These are phyloP conservation scores for Phalacrocorax aristotelis DNA, from an alignment of 2,113 vertebrate genomes.

Conservation along the genomic window DNA sequence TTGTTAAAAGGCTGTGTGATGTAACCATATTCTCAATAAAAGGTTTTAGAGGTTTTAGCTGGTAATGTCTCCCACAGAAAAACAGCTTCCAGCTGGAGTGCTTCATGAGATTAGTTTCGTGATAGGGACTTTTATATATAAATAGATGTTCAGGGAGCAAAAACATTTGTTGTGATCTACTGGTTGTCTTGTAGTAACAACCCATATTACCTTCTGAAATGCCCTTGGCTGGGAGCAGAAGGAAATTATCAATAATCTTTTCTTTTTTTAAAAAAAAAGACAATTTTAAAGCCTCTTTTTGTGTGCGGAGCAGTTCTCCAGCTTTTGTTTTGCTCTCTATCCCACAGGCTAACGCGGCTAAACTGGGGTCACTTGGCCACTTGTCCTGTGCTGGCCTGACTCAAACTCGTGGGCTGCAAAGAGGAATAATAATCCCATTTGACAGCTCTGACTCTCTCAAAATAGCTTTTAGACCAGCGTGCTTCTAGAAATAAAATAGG, in stretches of 20 bases:
- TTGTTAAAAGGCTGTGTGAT: conserved; percentile 38
- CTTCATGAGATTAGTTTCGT: background rate
- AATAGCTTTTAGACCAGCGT: background rate
- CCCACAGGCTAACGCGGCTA: background rate
- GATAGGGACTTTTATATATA: background rate
- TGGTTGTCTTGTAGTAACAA: background rate
- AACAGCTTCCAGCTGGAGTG: background rate
- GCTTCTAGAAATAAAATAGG: background rate
- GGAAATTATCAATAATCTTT: background rate
- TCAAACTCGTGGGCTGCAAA: background rate
- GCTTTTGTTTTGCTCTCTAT: background rate
- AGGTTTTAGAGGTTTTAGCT: conserved; percentile 56
- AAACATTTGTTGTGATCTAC: background rate
- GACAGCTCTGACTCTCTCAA: background rate
- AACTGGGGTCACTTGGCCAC: background rate
- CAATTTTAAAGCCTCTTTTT: background rate
- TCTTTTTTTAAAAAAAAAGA: no score
- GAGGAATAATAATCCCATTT: background rate
- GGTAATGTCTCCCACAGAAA: conserved; percentile 29
- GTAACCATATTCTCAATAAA: conserved; percentile 51
- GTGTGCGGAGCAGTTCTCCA: background rate
- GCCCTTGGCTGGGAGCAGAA: background rate
- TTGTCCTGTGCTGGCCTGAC: background rate
- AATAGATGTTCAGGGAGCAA: background rate
- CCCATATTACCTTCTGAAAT: background rate